Conservation (phyloP, 2,888 invertebrate genomes). For the Leptothorax acervorum region DNA sequence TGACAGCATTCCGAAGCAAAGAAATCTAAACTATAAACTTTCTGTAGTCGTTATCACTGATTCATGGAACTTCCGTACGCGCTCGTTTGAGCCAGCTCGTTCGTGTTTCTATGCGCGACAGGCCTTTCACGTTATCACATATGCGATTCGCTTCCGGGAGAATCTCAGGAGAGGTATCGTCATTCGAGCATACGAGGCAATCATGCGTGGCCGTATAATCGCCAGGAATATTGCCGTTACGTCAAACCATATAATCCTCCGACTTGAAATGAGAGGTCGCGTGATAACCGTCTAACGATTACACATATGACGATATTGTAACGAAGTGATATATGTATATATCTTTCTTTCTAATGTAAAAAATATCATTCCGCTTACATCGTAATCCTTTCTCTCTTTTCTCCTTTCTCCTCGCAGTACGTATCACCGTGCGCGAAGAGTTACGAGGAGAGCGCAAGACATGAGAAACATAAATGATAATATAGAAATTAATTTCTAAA, state of each 20-base stretch:
- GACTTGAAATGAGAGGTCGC: constrained; percentile 16
- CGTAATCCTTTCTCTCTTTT: neutral
- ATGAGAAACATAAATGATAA: neutral
- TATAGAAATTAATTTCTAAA: constrained; percentile 14
- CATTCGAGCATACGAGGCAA: constrained; percentile 17
- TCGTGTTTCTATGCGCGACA: neutral
- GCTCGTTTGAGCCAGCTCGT: neutral
- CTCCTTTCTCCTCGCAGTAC: neutral
- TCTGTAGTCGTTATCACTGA: constrained; percentile 6
- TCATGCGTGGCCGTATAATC: constrained; percentile 30
- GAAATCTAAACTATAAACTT: neutral
- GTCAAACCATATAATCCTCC: constrained; percentile 20
- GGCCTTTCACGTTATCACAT: constrained; percentile 17
- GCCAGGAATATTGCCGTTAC: constrained; percentile 26
- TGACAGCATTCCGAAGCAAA: neutral
- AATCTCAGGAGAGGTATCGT: constrained; percentile 24
- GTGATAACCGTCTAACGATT: constrained; percentile 29
- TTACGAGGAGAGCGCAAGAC: neutral
- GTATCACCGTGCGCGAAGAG: neutral
- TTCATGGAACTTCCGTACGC: constrained; percentile 19
- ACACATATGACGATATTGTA: neutral
- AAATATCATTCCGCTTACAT: neutral
- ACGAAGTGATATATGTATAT: neutral
- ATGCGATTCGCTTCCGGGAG: constrained; percentile 1
- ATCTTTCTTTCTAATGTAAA: neutral